phyloP scores from a whole-genome alignment of 2,797 vertebrate genomes.

The Eupleurogrammus muticus region DNA sequence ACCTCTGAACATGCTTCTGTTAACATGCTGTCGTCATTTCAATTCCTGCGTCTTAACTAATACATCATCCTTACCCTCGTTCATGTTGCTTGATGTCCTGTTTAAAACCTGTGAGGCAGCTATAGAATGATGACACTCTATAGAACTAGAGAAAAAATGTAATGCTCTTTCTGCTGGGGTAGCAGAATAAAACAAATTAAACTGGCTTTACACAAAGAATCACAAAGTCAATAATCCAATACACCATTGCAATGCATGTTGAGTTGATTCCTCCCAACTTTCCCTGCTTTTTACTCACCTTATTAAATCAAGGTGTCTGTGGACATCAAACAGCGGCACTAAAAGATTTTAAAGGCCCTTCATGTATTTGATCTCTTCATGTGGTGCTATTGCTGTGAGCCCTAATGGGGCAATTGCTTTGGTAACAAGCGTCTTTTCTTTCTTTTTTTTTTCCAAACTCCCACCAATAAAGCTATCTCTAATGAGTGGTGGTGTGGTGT shows the following conservation, averaged over 20 bases:
- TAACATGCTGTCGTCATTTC: constrained; percentile 22
- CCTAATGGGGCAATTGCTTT: constrained; percentile 70
- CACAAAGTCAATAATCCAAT: neutral
- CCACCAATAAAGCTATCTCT: constrained; percentile 60
- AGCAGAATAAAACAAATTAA: constrained; percentile 1
- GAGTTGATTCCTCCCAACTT: constrained; percentile 23
- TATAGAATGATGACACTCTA: constrained; percentile 12
- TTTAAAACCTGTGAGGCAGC: neutral
- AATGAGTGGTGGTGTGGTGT: constrained; percentile 51
- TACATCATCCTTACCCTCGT: neutral
- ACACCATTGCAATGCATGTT: constrained; percentile 2
- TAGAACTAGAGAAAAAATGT: neutral
- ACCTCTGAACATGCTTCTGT: constrained; percentile 37
- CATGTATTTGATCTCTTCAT: constrained; percentile 71
- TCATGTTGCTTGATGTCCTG: neutral
- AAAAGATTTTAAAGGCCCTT: constrained; percentile 57
- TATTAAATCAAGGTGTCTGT: constrained; percentile 66
- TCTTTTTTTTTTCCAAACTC: constrained; percentile 40
- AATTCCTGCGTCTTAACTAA: constrained; percentile 19
- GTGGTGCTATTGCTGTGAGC: constrained; percentile 57
- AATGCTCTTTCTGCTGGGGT: constrained; percentile 3
- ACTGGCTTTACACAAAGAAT: constrained; percentile 1
- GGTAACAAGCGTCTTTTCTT: constrained; percentile 39
- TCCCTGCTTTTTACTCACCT: constrained; percentile 18
- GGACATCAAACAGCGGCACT: constrained; percentile 71